Conservation (phyloP, 2,797 vertebrate species). For the Etheostoma nigrum region DNA sequence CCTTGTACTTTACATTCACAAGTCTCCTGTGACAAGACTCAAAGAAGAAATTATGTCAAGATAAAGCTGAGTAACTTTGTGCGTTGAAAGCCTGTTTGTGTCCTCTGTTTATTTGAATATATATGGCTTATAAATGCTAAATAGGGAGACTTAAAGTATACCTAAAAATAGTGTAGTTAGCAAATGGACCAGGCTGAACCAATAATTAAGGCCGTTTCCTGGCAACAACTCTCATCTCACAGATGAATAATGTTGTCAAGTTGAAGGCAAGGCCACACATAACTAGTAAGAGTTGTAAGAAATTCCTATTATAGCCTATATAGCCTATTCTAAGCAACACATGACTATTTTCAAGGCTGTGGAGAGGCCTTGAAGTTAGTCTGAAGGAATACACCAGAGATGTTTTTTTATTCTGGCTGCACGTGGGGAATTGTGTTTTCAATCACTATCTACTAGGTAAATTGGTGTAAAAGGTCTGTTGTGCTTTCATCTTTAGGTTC, state of each 20-base stretch:
- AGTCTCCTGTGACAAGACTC: not conserved
- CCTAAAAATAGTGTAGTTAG: not conserved
- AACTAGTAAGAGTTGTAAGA: not conserved
- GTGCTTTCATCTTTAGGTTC: conserved; percentile 52
- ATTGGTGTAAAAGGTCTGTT: conserved; percentile 27
- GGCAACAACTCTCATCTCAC: not conserved
- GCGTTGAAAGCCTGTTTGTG: not conserved
- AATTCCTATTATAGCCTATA: too few species aligned
- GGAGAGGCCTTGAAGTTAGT: not conserved
- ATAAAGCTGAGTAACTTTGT: not conserved
- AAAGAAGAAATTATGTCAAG: not conserved
- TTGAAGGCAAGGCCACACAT: not conserved
- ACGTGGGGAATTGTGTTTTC: conserved; percentile 5
- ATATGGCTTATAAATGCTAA: not conserved
- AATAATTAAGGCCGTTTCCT: not conserved
- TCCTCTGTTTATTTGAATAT: not conserved
- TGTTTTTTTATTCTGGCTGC: conserved; percentile 20
- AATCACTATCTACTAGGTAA: conserved; percentile 9
- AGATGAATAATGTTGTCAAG: conserved; percentile 1
- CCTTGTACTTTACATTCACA: not conserved
- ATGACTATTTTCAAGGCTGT: not conserved
- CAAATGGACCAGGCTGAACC: not conserved
- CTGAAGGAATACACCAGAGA: not conserved
- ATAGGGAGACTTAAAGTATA: not conserved
- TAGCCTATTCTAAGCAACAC: not conserved